These are phyloP conservation scores for Cosmorhoe ocellata DNA, from an alignment of 2,888 invertebrate species.

Conservation along the genomic window DNA sequence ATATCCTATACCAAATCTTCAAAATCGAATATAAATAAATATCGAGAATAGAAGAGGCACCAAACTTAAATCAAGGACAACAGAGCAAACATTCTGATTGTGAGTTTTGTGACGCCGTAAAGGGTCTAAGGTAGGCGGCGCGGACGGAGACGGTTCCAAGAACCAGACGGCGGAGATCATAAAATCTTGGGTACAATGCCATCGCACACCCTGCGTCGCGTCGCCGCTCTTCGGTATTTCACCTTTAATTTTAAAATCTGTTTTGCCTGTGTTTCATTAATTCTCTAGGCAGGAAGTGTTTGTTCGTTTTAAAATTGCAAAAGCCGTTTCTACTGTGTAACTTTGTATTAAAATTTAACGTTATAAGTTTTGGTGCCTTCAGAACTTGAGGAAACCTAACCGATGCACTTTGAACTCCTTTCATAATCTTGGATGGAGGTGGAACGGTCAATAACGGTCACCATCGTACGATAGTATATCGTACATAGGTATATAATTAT, in stretches of 20 bases:
- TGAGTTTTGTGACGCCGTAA: conserved; percentile 68
- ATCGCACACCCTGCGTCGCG: conserved; percentile 35
- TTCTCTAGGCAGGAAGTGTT: too few species aligned
- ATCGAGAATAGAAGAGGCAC: conserved; percentile 51
- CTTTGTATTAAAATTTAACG: conserved; percentile 56
- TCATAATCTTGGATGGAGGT: conserved; percentile 36
- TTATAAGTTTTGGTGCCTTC: conserved; percentile 64
- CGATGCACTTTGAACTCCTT: conserved; percentile 53
- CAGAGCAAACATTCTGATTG: conserved; percentile 49
- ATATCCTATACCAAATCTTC: too few species aligned
- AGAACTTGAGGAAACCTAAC: conserved; percentile 60
- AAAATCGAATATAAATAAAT: conserved; percentile 41
- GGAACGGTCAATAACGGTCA: too few species aligned
- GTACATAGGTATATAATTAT: too few species aligned
- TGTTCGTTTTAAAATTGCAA: conserved; percentile 38
- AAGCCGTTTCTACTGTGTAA: conserved; percentile 42
- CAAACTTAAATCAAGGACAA: conserved; percentile 55
- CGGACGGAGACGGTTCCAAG: conserved; percentile 54
- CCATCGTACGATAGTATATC: too few species aligned
- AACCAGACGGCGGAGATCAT: conserved; percentile 51
- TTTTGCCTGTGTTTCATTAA: too few species aligned
- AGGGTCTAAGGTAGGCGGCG: conserved; percentile 56
- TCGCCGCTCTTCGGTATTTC: conserved; percentile 35
- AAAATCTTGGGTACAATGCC: conserved; percentile 66
- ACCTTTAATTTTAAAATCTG: conserved; percentile 48